Base-by-base conservation (phyloP, 2,113 vertebrate genomes). In the Tylochromis polylepis region DNA sequence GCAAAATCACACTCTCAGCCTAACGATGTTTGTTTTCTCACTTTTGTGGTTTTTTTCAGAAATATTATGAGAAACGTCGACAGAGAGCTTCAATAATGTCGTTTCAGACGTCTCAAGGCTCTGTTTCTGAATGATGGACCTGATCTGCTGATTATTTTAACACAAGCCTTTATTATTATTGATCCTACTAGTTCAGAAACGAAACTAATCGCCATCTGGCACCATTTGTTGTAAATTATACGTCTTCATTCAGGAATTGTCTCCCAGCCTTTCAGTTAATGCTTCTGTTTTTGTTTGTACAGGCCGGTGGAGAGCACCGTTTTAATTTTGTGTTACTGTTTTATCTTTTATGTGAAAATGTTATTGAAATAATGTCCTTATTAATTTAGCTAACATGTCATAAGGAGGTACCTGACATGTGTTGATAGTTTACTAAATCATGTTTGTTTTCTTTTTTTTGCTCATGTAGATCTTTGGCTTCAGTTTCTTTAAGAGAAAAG, bases 61-160 rank as follows among this genome's bases (percentile, higher is more conserved):
- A 93, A 88, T 83, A 95, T 84, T 93, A 94, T 58, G 88, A n/a
- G 87, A 91, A 89, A 58, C 84, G 81, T 60, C 16, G 80, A 11
- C 24, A 53, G 70, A 82, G 56, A 46, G 31, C 10, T 5, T 41
- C 81, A 14, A 67, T 3, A 56, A 16, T 8, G 5, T 72, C 60
- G 2, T 9, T 72, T 14, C 34, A 11, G 16, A 31, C 3, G 49
- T 46, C 43, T 20, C 51, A 81, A 29, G 85, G 20, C 38, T 79
- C 83, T 1, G 0, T 85, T 11, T 90, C 91, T 10, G 87, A 91
- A 2, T 89, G 78, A 93, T 55, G 3, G 4, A 65, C 24, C 27
- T 46, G 5, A 11, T 20, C 20, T 67, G 24, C 8, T 57, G 46
- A 15, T 12, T 22, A 27, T 31, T 12, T 80, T 51, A 2, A 70